Base-by-base conservation (phyloP, 2,797 vertebrate genomes). In the Schizopygopsis malacanthus region DNA sequence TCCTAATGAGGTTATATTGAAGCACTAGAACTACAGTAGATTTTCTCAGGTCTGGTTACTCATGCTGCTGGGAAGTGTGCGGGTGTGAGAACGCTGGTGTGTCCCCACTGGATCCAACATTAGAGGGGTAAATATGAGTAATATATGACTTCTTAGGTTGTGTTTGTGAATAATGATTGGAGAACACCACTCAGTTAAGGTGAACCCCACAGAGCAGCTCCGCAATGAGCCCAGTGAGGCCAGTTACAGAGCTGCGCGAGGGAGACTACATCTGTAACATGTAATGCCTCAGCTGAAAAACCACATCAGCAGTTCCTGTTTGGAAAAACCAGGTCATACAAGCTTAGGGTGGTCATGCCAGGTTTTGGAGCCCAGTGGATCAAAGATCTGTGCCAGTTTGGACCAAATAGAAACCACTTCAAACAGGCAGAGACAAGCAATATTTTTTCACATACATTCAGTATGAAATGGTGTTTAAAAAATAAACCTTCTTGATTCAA, bases 311-410 rank as follows among this genome's bases (percentile, higher is more conserved):
- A 70, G 22, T 70, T 43, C 20, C 63, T 69, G 50, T 7, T 69
- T 47, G 75, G 83, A 79, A 89, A 90, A 89, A 92, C 72, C 90
- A 77, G 92, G 94, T 94, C 93, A 84, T 28, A 2, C 45, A 76
- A 67, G 47, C 47, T 41, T 37, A 78, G 10, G 39, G 45, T 41
- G 82, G 82, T 69, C 59, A 43, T n/a, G 8, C 20, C n/a, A 20
- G 1, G 16, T 50, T 25, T 61, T 7, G 25, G 72, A 81, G 59
- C 39, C 15, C 78, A 79, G 15, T 25, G 12, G 41, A 79, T 25
- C 54, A 79, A 43, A 63, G n/a, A 65, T 28, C 52, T 59, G 39
- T 20, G n/a, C 54, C 15, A 76, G 52, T 20, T 43, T 43, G 54
- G 22, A 25, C 37, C 22, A 61, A 28, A 54, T 6, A 77, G 6